Percentiles rank a stretch among this genome's conserved stretches.
Conservation (phyloP, 2,797 vertebrate species). For the Sardinella longiceps region DNA sequence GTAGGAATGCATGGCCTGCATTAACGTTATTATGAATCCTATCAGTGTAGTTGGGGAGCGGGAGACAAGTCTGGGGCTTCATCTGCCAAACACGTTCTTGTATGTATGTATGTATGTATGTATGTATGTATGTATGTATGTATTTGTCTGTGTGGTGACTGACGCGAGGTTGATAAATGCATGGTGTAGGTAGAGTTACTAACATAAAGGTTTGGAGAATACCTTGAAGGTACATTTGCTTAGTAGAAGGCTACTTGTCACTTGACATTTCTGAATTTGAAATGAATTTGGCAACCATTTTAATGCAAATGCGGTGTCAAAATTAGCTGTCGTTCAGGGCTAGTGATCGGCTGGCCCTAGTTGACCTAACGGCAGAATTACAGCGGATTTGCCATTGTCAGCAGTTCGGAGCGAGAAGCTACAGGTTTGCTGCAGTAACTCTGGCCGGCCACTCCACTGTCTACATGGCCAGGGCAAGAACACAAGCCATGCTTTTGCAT, state of each 20-base stretch:
- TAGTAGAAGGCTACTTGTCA: neutral
- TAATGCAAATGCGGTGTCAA: neutral
- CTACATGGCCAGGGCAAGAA: neutral
- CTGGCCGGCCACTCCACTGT: neutral
- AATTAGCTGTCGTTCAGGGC: neutral
- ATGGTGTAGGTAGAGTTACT: neutral
- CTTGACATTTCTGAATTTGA: too few relatives aligned
- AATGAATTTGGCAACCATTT: neutral
- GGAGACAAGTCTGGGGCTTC: neutral
- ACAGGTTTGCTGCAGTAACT: constrained; percentile 7
- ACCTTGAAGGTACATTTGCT: neutral
- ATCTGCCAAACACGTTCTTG: neutral
- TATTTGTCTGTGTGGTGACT: neutral
- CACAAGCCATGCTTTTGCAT: neutral
- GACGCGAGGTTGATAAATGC: neutral
- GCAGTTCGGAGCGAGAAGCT: constrained; percentile 19
- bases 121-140: neutral
- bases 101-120: neutral
- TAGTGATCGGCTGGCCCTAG: neutral
- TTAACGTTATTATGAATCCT: constrained; percentile 17
- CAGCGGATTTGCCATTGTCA: constrained; percentile 14
- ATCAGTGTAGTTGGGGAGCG: neutral
- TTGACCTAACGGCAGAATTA: neutral
- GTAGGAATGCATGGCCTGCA: neutral
- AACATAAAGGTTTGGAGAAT: neutral